phyloP scores from a whole-genome alignment of 1,140 invertebrate genomes.

The Anastatus disparis region DNA sequence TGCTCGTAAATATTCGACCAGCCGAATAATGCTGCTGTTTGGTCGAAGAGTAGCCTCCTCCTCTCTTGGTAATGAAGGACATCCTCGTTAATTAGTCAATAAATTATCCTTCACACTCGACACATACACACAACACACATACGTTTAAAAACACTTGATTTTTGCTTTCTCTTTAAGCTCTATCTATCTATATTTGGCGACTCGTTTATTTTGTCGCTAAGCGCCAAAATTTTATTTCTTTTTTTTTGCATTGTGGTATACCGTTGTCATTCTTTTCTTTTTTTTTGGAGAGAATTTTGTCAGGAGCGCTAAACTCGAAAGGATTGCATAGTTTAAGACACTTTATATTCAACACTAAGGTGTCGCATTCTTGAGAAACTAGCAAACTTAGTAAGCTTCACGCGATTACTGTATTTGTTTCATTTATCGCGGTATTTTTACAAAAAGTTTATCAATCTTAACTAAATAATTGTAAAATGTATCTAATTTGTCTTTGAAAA shows the following conservation, averaged over 20 bases:
- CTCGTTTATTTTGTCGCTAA: slow-evolving; percentile 41
- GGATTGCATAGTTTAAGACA: slow-evolving; percentile 1
- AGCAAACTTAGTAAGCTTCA: too few relatives aligned
- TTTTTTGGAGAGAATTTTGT: neutral
- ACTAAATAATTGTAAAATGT: too few relatives aligned
- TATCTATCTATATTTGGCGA: slow-evolving; percentile 24
- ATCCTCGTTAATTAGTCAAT: slow-evolving; percentile 67
- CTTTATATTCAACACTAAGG: neutral
- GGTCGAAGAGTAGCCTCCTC: neutral
- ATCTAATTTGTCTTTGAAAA: too few relatives aligned
- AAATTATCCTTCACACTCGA: slow-evolving; percentile 65
- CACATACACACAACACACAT: slow-evolving; percentile 42
- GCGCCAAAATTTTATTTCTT: neutral
- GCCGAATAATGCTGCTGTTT: slow-evolving; percentile 57
- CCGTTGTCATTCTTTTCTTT: neutral
- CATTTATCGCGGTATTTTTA: too few relatives aligned
- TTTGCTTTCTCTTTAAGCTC: neutral
- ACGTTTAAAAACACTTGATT: neutral
- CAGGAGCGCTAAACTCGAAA: neutral
- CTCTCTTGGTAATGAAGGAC: slow-evolving; percentile 63
- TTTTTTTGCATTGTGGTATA: too few relatives aligned
- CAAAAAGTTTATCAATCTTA: too few relatives aligned
- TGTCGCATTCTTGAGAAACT: too few relatives aligned
- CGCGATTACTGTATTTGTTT: too few relatives aligned
- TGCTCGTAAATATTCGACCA: slow-evolving; percentile 64